These are phyloP conservation scores for Dascillus cervinus DNA, from an alignment of 2,888 invertebrate species.

Conservation along the genomic window DNA sequence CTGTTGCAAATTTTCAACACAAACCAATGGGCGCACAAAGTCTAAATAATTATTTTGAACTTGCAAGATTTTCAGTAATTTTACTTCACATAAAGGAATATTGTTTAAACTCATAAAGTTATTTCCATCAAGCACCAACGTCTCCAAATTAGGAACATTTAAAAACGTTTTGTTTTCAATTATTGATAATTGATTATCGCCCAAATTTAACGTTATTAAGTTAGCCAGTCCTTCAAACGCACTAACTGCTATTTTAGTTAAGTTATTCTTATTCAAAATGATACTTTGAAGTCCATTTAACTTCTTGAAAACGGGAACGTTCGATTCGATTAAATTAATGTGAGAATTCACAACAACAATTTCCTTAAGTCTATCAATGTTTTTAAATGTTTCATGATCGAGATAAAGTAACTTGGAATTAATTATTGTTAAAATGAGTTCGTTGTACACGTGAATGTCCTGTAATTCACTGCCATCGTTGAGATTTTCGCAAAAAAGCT, in stretches of 20 bases:
- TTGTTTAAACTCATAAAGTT: constrained; percentile 46
- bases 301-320: constrained; percentile 1
- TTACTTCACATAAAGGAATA: constrained; percentile 6
- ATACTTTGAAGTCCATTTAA: constrained; percentile 5
- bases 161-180: constrained; percentile 55
- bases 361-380: constrained; percentile 28
- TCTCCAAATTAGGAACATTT: constrained; percentile 50
- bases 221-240: constrained; percentile 3
- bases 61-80: constrained; percentile 1
- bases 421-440: constrained; percentile 29
- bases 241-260: constrained; percentile 5
- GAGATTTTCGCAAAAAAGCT: constrained; percentile 30
- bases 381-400: constrained; percentile 24
- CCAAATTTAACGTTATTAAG: constrained; percentile 48
- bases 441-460: constrained; percentile 31
- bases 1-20: constrained; percentile 10
- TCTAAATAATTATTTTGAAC: constrained; percentile 3
- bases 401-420: constrained; percentile 27
- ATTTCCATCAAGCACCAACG: constrained; percentile 64
- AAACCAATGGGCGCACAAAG: no score
- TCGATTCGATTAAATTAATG: constrained; percentile 7
- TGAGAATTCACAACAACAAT: constrained; percentile 24
- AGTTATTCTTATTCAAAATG: constrained; percentile 5
- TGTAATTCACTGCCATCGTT: constrained; percentile 24
- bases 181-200: constrained; percentile 56